Evolutionary conservation across 2,888 invertebrate species (phyloP), one percentile per base, ranked within the genome.

Genomic region (Axea sp.): DNA sequence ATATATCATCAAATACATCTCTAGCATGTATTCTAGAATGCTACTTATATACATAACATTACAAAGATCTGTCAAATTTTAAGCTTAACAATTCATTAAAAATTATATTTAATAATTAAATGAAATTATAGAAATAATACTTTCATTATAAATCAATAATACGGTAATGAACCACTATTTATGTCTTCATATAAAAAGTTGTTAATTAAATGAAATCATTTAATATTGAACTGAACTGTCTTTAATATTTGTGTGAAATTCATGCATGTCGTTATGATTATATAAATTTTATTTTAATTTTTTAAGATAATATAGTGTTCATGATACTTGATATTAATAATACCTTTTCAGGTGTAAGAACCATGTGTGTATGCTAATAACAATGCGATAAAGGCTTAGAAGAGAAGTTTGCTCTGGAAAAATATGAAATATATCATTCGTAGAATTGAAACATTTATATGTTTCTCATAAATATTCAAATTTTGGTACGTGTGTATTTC

Each of bases 371-470:
- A 73, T 73, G 65, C 57, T 73, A 67, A 73, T 73, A 67, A 73
- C 73, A 67, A 73, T 73, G 73, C 73, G 73, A 73, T 73, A 73
- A 73, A 73, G 73, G 67, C 73, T 73, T 67, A 73, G 73, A 30
- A 60, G 73, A 73, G 73, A 73, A 67, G 73, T 73, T 73, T 73
- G 67, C 55, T 73, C 73, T 73, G 73, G 45, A 73, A 73, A 72
- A 53, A 67, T 53, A 73, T 67, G 60, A 73, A 73, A 67, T 22
- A 62, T n/a, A 72, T 64, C 30, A 64, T 33, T 72, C 33, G 45
- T 30, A 55, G 41, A 55, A 15, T 51, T 15, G 14, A 53, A 60
- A 31, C 51, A 19, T 19, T 43, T 45, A 6, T 22, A 19, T 39
- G 31, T 53, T 59, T 30, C 37, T 49, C 6, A 7, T 31, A 3